These are phyloP conservation scores for Thalassaphorura encarpata DNA, from an alignment of 1,140 invertebrate genomes.

Conservation along the genomic window DNA sequence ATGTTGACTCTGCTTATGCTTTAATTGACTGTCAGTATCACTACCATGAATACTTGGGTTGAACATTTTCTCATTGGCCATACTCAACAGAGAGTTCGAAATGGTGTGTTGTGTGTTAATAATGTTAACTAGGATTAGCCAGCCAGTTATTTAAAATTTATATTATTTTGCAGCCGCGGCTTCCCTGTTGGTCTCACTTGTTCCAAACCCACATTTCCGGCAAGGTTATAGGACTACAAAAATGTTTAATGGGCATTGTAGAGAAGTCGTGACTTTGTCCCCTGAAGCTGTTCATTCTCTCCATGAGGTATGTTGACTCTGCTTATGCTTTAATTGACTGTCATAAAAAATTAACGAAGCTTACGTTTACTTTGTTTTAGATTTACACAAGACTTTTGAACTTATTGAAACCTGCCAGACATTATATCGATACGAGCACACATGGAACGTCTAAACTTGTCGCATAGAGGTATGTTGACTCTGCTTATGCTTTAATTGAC, in stretches of 20 bases:
- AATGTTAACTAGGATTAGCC: too few relatives aligned
- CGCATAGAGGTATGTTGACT: conserved; percentile 59
- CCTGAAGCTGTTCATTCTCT: conserved; percentile 65
- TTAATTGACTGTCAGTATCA: conserved; percentile 44
- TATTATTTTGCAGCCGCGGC: conserved; percentile 56
- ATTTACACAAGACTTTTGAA: conserved; percentile 34
- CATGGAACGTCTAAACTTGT: conserved; percentile 85
- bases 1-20: background rate
- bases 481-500: background rate
- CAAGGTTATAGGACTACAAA: conserved; percentile 62
- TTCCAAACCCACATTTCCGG: conserved; percentile 76
- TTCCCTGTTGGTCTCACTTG: conserved; percentile 71
- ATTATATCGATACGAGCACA: conserved; percentile 70
- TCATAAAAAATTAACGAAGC: background rate
- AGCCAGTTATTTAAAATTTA: background rate
- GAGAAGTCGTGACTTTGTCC: conserved; percentile 39
- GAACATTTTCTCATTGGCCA: conserved; percentile 80
- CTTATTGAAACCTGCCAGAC: conserved; percentile 64
- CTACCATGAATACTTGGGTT: conserved; percentile 76
- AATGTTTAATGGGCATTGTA: conserved; percentile 32
- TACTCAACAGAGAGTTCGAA: conserved; percentile 70
- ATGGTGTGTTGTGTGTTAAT: conserved; percentile 44
- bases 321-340: background rate
- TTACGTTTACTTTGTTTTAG: too few relatives aligned
- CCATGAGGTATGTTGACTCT: conserved; percentile 53